phyloP scores from a whole-genome alignment of 2,888 invertebrate genomes.

The Hymenopus coronatus region DNA sequence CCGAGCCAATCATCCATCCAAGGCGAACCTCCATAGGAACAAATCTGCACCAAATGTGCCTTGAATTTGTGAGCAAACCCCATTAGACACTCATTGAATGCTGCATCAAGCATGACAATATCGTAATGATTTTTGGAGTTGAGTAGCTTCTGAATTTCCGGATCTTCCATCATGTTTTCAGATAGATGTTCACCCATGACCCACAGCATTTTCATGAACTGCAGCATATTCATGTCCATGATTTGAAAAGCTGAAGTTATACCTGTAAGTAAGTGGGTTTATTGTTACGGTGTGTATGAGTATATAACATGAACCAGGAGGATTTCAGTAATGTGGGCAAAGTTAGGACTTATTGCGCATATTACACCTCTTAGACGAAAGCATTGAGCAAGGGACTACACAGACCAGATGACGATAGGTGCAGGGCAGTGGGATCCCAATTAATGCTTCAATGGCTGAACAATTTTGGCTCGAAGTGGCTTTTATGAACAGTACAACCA shows the following conservation, averaged over 20 bases:
- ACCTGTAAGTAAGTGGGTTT: no score
- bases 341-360: no score
- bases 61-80: slow-evolving; percentile 29
- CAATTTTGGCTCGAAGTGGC: no score
- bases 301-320: no score
- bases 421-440: no score
- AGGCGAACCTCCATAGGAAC: slow-evolving; percentile 49
- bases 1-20: slow-evolving; percentile 52
- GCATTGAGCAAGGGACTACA: no score
- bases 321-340: no score
- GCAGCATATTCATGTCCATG: background rate
- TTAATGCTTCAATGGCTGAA: no score
- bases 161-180: background rate
- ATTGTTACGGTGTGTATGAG: no score
- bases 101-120: slow-evolving; percentile 23
- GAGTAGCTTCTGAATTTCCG: slow-evolving; percentile 19
- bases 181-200: background rate
- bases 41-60: slow-evolving; percentile 42
- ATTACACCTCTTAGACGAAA: no score
- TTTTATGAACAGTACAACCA: no score
- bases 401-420: no score
- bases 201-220: background rate
- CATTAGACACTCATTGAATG: slow-evolving; percentile 29
- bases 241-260: background rate
- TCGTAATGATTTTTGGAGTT: slow-evolving; percentile 28